Evolutionary conservation across 2,797 vertebrate species (phyloP), one percentile per base, ranked within the genome.

Genomic region (Cryptoblepharus egeriae): DNA sequence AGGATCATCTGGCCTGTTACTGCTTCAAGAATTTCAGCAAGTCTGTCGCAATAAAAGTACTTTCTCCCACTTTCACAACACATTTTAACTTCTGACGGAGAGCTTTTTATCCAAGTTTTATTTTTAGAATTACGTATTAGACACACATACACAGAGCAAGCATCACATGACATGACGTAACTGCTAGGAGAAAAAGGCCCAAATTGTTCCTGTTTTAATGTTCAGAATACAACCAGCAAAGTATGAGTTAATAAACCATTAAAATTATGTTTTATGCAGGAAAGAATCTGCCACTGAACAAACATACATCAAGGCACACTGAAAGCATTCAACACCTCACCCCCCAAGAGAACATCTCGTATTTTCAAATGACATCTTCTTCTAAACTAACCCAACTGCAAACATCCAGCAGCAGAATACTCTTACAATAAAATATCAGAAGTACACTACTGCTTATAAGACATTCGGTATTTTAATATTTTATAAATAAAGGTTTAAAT

Each of bases 121-220:
- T 96, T 96, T 95, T 94, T 93, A 94, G 94, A 88, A 92, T 82
- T 90, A 94, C 92, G 89, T 92, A 94, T 94, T 92, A 85, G 35
- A 69, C 37, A 69, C 52, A 76, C 37, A 79, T 35, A 82, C 57
- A 30, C 86, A 92, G 82, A 8, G 92, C 26, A 90, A 91, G 26
- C 85, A 94, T 88, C 93, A 94, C 93, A 94, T 91, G 94, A 90
- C 90, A 89, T 95, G 93, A 95, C 92, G 94, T 94, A 95, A 96
- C 92, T 92, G 68, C 79, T 73, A 71, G 75, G 64, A 88, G 20
- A 92, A 87, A 93, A 83, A 12, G 91, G 85, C 90, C 93, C 89
- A 79, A 91, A 88, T 77, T 69, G 86, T 70, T 72, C 35, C 26
- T 39, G 58, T 55, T 61, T 60, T 68, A 35, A 74, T 42, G 30